Evolutionary conservation across 2,888 invertebrate species (phyloP), one percentile per base, ranked within the genome.

Genomic region (Leptopilina drosophilae): DNA sequence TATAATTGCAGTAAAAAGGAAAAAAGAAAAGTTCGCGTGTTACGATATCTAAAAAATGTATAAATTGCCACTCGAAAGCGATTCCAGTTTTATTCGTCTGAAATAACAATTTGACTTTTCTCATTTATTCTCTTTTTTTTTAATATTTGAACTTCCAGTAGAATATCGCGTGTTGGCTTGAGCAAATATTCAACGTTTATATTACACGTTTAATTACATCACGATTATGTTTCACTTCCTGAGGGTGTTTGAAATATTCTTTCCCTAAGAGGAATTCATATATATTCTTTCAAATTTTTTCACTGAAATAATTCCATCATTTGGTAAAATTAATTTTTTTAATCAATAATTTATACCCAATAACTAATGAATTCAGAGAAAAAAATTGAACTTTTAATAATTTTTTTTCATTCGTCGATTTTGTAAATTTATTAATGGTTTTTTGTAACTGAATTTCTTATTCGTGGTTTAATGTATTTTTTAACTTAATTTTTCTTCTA

Each of bases 181-280:
- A 69, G 26, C 26, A 26, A 53, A 53, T 53, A 69, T 49, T 69
- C 26, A 69, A 53, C 49, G 69, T 69, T 53, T 20, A 46, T 8
- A 26, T 53, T 69, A 69, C 5, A 69, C 14, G 20, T 69, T 69
- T 53, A 69, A 26, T 14, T 14, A 26, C 62, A 62, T 62, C 62
- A 20, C 62, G 62, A 62, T 62, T 62, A 9, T 20, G 62, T 62
- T 49, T 62, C 62, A 20, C 62, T n/a, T 62, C 20, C 62, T 62
- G 62, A 62, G 15, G 59, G 20, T 2, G 49, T 33, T 49, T 62
- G 20, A 62, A 62, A 62, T 9, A 69, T 14, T 49, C 26, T 20
- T 67, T 46, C 11, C 7, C 12, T 11, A 11, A 49, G 49, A 49
- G 11, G 11, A 11, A 49, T 11, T 20, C 42, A 66, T 42, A 42